Evolutionary conservation across 1,140 invertebrate species (phyloP).

Genomic region (Diploscapter pachys): DNA sequence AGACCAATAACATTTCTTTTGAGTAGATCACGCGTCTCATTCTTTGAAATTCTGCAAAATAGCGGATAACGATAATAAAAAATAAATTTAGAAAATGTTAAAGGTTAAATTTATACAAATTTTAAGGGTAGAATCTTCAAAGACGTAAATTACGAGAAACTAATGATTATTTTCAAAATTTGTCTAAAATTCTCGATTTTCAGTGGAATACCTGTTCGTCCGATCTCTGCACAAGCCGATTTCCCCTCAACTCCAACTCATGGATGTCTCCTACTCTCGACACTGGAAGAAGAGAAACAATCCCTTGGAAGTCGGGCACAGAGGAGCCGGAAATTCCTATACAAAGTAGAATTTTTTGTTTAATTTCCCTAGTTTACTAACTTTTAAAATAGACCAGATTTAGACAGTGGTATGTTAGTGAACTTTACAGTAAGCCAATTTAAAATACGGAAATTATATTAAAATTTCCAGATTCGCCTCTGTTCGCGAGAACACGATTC

Average conservation of each 20-base stretch:
- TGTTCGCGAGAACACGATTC: conserved; percentile 55
- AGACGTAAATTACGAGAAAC: neutral
- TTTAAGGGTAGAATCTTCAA: neutral
- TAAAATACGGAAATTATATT: neutral
- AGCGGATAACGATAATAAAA: too few relatives aligned
- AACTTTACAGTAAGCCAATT: neutral
- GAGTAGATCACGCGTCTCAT: too few relatives aligned
- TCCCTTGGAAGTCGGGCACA: conserved; percentile 53
- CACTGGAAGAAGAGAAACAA: conserved; percentile 56
- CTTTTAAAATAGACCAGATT: conserved; percentile 18
- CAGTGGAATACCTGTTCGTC: conserved; percentile 50
- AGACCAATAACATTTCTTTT: too few relatives aligned
- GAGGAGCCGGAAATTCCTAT: conserved; percentile 58
- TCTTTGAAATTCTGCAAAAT: too few relatives aligned
- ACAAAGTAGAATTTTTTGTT: conserved; percentile 46
- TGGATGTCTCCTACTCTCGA: conserved; percentile 47
- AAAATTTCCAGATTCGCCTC: conserved; percentile 41
- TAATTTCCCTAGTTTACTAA: conserved; percentile 7
- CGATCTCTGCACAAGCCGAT: conserved; percentile 35
- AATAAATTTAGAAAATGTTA: neutral
- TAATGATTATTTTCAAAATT: neutral
- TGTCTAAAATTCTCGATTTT: conserved; percentile 15
- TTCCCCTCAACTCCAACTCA: conserved; percentile 30
- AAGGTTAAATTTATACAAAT: neutral
- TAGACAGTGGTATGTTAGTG: neutral